Percentiles rank a stretch among this genome's conserved stretches.
Evolutionary conservation across 2,797 vertebrate species (phyloP).

Genomic region (Macrochelys suwanniensis): DNA sequence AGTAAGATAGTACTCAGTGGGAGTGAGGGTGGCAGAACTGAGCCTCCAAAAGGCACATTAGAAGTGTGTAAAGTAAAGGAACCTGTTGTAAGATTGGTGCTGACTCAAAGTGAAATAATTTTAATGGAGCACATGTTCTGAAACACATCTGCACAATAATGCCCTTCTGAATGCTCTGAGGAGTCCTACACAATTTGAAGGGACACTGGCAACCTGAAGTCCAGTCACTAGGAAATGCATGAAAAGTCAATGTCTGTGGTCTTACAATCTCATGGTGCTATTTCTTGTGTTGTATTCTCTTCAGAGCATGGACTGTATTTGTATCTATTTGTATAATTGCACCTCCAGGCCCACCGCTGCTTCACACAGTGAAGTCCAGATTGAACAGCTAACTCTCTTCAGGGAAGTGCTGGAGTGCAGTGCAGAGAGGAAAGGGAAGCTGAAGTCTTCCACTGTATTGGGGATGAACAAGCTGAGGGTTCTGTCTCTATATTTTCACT

Average conservation of each 20-base stretch:
- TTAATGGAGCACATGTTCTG: not conserved
- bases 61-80: not conserved
- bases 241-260: not conserved
- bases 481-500: not conserved
- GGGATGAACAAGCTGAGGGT: not conserved
- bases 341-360: not conserved
- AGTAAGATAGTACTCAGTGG: fast-evolving
- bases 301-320: not conserved
- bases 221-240: not conserved
- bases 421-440: not conserved
- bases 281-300: not conserved
- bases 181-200: not conserved
- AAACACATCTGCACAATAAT: not conserved
- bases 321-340: not conserved
- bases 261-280: not conserved
- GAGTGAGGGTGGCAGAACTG: not conserved
- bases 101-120: not conserved
- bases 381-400: not conserved
- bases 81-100: not conserved
- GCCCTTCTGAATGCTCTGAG: not conserved
- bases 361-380: not conserved
- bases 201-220: not conserved
- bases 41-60: not conserved
- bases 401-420: not conserved
- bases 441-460: not conserved